Evolutionary conservation across 2,888 invertebrate genomes (phyloP), one percentile per base, ranked within the genome.

Genomic region (Apamea anceps): DNA sequence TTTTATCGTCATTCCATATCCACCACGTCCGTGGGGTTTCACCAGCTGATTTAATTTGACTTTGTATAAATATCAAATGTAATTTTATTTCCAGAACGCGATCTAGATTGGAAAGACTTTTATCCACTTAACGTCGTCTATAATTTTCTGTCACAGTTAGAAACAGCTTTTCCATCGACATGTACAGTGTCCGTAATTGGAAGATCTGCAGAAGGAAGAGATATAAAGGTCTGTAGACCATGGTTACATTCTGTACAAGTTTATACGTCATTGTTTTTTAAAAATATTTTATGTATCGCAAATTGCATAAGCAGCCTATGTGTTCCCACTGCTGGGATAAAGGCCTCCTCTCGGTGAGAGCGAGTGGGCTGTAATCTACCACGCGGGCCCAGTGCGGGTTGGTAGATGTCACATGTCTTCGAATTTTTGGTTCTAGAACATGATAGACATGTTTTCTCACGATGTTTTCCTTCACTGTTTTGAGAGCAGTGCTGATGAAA

Each of bases 161-260:
- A 98, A 80, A 97, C 97, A 78, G 97, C 98, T 0, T 98, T 98
- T 94, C 98, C 98, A 0, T 97, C 98, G 37, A 96, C 98, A 13
- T 98, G 98, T 85, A 97, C 98, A 0, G 97, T 98, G 0, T 97
- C 97, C 91, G 97, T 97, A 12, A 98, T 99, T 85, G 99, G 99
- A 54, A 97, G 97, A 83, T 98, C 98, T 0, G 97, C 97, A 5
- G 98, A 99, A 96, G 98, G 98, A 37, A 97, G 98, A 67, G 97
- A 98, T 3, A 96, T 99, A 21, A 98, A 98, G 97, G 97, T 98
- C 85, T 75, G 89, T 82, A 60, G 3, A 67, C n/a, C 6, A 45
- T 72, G 21, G 25, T 77, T 74, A 48, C 21, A 45, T 18, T 13
- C 1, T 12, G 51, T n/a, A 21, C 3, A 32, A n/a, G 6, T 62